Conservation (phyloP, 2,888 invertebrate genomes). For the Epirrhoe alternata region DNA sequence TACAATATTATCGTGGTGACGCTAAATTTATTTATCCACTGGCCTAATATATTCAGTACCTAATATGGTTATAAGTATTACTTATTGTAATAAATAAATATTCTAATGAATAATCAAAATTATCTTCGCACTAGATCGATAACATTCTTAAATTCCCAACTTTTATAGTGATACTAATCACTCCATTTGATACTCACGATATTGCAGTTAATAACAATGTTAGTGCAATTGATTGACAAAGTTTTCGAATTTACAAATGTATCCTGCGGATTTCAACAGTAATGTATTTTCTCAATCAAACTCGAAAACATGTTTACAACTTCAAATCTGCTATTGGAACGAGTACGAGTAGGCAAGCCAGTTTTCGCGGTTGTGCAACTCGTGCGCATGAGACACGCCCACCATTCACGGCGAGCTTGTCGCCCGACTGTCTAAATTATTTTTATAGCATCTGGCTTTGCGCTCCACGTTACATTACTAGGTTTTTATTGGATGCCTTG, state of each 20-base stretch:
- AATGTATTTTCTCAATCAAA: constrained; percentile 22
- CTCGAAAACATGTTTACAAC: constrained; percentile 29
- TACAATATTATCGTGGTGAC: neutral
- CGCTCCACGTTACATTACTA: neutral
- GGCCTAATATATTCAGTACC: constrained; percentile 24
- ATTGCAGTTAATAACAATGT: neutral
- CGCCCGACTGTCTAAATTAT: constrained; percentile 51
- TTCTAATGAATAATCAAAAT: constrained; percentile 28
- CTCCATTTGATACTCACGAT: constrained; percentile 6
- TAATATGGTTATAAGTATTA: too few species aligned
- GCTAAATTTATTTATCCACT: constrained; percentile 6
- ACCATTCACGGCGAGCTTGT: constrained; percentile 49
- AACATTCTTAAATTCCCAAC: constrained; percentile 11
- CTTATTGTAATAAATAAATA: too few species aligned
- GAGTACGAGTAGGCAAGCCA: constrained; percentile 44
- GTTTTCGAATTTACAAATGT: neutral
- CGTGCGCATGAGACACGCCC: constrained; percentile 52
- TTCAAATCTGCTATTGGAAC: constrained; percentile 31
- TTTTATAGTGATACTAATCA: constrained; percentile 1
- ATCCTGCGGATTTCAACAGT: constrained; percentile 2
- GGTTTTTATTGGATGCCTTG: neutral
- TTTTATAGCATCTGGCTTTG: constrained; percentile 30
- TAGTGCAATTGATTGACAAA: neutral
- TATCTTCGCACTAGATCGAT: constrained; percentile 20
- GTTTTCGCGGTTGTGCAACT: constrained; percentile 54